Percentiles rank a stretch among this genome's conserved stretches.
Evolutionary conservation across 2,888 invertebrate genomes (phyloP).

Genomic region (Yponomeuta sedellus): DNA sequence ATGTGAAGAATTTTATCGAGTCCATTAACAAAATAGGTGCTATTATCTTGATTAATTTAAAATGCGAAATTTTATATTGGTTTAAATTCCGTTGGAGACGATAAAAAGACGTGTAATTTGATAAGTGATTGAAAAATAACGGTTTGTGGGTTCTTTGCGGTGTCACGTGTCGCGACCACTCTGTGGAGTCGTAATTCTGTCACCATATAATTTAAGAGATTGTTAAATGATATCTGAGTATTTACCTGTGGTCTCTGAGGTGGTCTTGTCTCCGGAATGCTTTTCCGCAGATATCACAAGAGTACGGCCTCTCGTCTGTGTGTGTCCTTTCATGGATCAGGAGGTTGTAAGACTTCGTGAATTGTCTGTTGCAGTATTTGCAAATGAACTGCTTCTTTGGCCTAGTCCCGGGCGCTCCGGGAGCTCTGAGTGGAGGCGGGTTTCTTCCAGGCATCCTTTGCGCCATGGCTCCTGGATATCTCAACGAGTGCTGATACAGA

Average conservation of each 20-base stretch:
- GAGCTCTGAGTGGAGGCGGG: conserved; percentile 74
- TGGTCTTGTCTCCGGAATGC: conserved; percentile 97
- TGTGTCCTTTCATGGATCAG: conserved; percentile 98
- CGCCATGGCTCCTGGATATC: conserved; percentile 68
- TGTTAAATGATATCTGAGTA: conserved; percentile 21
- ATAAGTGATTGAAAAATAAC: conserved; percentile 5
- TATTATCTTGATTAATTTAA: conserved; percentile 6
- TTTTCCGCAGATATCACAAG: conserved; percentile 97
- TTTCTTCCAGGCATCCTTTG: conserved; percentile 71
- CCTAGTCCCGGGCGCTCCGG: conserved; percentile 75
- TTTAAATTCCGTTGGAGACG: not conserved
- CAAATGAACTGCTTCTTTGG: conserved; percentile 95
- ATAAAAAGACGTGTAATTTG: not conserved
- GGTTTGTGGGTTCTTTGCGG: not conserved
- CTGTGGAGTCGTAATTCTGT: conserved; percentile 13
- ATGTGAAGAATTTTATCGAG: conserved; percentile 8
- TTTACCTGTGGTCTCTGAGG: conserved; percentile 90
- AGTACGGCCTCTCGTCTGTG: conserved; percentile 96
- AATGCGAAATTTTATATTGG: not conserved
- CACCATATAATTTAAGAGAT: conserved; percentile 10
- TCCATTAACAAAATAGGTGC: conserved; percentile 8
- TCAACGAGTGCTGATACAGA: conserved; percentile 77
- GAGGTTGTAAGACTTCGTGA: conserved; percentile 98
- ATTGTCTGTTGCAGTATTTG: conserved; percentile 97
- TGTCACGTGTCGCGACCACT: conserved; percentile 3